Evolutionary conservation across 2,888 invertebrate species (phyloP).

Genomic region (Caenorhabditis sp.): DNA sequence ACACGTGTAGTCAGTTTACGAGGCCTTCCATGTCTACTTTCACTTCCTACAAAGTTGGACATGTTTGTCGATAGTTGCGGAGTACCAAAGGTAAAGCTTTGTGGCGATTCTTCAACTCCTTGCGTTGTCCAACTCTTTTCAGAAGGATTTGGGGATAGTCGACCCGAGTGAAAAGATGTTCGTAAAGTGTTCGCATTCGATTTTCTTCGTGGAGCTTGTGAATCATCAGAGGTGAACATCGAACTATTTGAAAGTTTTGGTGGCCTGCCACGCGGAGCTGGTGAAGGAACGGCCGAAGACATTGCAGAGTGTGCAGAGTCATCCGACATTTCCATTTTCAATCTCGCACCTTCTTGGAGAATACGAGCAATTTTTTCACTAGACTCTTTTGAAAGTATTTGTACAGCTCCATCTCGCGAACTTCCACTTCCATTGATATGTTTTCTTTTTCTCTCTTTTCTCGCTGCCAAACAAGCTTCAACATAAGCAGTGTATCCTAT

Average conservation of each 20-base stretch:
- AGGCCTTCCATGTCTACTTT: conserved; percentile 66
- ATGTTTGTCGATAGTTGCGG: conserved; percentile 33
- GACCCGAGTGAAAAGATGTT: conserved; percentile 15
- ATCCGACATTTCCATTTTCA: conserved; percentile 25
- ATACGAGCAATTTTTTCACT: conserved; percentile 30
- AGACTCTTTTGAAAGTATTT: conserved; percentile 22
- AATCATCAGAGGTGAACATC: conserved; percentile 19
- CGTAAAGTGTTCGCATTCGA: conserved; percentile 30
- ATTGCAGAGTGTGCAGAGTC: conserved; percentile 31
- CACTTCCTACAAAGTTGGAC: conserved; percentile 57
- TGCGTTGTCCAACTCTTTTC: conserved; percentile 44
- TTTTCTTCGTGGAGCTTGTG: conserved; percentile 18
- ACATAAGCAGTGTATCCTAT: conserved; percentile 49
- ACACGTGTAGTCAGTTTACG: conserved; percentile 67
- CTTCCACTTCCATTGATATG: conserved; percentile 8
- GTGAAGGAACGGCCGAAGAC: conserved; percentile 34
- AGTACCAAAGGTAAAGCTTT: background rate
- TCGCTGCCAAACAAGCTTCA: conserved; percentile 36
- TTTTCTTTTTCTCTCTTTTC: conserved; percentile 47
- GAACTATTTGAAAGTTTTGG: conserved; percentile 19
- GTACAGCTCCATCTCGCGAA: conserved; percentile 25
- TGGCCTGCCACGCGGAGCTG: conserved; percentile 38
- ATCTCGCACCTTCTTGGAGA: conserved; percentile 21
- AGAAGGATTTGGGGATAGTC: conserved; percentile 43
- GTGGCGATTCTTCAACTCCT: conserved; percentile 25